These are phyloP conservation scores for Trachelus iudaicus DNA, from an alignment of 2,888 invertebrate species.

Conservation along the genomic window DNA sequence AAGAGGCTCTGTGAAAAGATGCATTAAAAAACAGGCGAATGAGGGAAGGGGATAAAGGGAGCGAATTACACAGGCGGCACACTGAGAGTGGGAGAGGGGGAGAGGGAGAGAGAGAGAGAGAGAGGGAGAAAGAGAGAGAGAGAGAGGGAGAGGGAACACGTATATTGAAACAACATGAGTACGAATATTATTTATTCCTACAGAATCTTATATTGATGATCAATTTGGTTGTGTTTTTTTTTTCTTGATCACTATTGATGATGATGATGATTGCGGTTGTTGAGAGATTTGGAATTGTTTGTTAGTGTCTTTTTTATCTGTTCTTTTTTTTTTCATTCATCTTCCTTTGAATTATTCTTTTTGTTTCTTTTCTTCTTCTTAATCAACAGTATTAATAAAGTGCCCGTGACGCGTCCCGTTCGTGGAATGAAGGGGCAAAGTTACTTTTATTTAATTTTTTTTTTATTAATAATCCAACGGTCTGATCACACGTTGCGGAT, in stretches of 20 bases:
- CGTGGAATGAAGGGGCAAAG: background rate
- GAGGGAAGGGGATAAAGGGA: constrained; percentile 28
- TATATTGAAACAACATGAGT: constrained; percentile 60
- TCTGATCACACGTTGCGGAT: background rate
- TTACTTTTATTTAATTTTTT: background rate
- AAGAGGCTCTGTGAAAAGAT: constrained; percentile 29
- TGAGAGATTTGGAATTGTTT: constrained; percentile 61
- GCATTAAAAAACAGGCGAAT: constrained; percentile 20
- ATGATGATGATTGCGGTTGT: constrained; percentile 62
- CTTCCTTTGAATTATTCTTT: constrained; percentile 32
- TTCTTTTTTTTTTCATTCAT: constrained; percentile 32
- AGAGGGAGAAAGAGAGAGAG: constrained; percentile 18
- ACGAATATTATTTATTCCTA: constrained; percentile 47
- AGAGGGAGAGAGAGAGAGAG: constrained; percentile 30
- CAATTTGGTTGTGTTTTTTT: constrained; percentile 27
- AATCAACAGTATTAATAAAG: background rate
- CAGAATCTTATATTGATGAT: constrained; percentile 28
- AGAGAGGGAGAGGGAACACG: constrained; percentile 45
- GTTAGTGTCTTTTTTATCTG: constrained; percentile 51
- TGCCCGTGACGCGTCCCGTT: background rate
- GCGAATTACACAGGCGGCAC: constrained; percentile 2
- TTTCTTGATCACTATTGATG: constrained; percentile 53
- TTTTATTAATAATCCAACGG: background rate
- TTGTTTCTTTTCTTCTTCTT: constrained; percentile 6
- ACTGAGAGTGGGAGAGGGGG: constrained; percentile 28